Evolutionary conservation across 2,888 invertebrate species (phyloP).

Genomic region (Cerastis leucographa): DNA sequence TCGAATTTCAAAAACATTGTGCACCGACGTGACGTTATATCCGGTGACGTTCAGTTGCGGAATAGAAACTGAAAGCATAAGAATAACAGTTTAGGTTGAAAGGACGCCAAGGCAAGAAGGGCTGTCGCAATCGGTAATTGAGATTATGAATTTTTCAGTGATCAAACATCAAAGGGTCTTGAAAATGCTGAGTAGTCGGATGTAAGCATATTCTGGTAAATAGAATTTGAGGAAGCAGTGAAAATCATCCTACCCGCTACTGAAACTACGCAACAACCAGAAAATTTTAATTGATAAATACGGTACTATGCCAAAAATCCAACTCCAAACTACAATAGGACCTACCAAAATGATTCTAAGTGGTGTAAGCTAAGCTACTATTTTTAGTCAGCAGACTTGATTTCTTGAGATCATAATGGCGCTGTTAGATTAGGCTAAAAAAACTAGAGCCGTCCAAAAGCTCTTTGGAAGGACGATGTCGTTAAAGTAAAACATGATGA

Average conservation of each 20-base stretch:
- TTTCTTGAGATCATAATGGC: too few relatives aligned
- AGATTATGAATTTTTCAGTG: conserved; percentile 13
- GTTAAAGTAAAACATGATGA: background rate
- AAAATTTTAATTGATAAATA: background rate
- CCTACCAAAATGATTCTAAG: background rate
- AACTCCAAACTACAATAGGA: background rate
- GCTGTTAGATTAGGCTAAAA: background rate
- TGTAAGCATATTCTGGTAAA: background rate
- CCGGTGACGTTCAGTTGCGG: conserved; percentile 83
- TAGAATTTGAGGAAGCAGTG: conserved; percentile 2
- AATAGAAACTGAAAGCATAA: conserved; percentile 60
- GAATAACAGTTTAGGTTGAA: conserved; percentile 59
- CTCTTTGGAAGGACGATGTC: background rate
- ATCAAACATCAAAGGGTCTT: conserved; percentile 22
- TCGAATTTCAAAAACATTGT: conserved; percentile 88
- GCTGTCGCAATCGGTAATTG: conserved; percentile 33
- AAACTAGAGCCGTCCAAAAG: background rate
- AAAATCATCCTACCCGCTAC: background rate
- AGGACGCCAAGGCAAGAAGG: conserved; percentile 47
- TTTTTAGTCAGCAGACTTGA: too few relatives aligned
- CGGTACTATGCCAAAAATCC: background rate
- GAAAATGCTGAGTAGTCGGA: background rate
- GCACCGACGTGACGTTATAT: conserved; percentile 87
- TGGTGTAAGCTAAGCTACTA: background rate
- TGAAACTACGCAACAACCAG: background rate